Evolutionary conservation across 35 echinoderm and acorn worm species (phyloP), one percentile per base, ranked within the genome.

Genomic region (Ptychodera flava): DNA sequence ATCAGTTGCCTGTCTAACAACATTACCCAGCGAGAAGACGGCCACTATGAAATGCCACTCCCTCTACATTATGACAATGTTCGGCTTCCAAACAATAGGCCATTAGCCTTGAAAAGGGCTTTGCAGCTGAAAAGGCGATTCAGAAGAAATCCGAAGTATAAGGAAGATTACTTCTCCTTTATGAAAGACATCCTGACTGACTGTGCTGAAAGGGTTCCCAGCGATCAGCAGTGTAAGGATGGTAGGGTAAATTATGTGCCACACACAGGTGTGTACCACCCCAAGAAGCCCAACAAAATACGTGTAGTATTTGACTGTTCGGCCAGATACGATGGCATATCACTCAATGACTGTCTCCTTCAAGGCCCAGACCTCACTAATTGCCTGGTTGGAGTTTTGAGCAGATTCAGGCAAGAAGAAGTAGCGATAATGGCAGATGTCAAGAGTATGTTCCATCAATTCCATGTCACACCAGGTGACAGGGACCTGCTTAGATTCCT

Each of bases 371-470:
- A 89, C 31, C 81, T 83, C 28, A 77, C 2, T 6, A 81, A 81
- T 32, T 15, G 1, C 0, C 31, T 81, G 1, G 14, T 81, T 0
- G 80, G 80, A 14, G 80, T 81, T 34, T 28, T 81, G 1, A 31
- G 33, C 14, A 31, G 80, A 0, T 81, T 81, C 80, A 31, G 80
- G 30, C 80, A 81, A 28, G 80, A 81, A 14, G 15, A 31, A 15
- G 31, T 81, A 33, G 80, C 80, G 28, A 34, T 81, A 15, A 33
- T 81, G 31, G 80, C 80, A 0, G 80, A 81, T 33, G 31, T 81
- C 1, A 34, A 84, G 78, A 38, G n/a, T 34, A 87, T 90, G 92
- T 90, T 88, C 53, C 52, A 90, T 34, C 52, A 37, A 29, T 93
- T 93, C 85, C 27, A 32, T 12, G 83, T 90, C 1, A 38, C 33